These are phyloP conservation scores for Cheilosia soror DNA, from an alignment of 2,888 invertebrate genomes.

Conservation along the genomic window DNA sequence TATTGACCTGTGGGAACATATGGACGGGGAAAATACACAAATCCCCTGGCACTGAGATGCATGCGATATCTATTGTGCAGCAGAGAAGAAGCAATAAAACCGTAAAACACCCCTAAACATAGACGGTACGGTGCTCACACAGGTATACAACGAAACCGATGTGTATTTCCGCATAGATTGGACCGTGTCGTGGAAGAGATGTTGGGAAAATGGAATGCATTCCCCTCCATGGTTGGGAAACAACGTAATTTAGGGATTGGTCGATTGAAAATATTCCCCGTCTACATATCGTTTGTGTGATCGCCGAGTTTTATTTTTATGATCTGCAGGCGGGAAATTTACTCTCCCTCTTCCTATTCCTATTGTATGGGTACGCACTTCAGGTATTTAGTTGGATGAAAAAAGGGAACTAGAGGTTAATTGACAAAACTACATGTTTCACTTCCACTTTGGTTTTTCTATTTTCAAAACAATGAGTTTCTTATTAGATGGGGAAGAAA, in stretches of 20 bases:
- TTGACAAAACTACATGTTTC: constrained; percentile 51
- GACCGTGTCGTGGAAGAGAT: constrained; percentile 59
- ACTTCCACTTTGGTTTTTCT: constrained; percentile 43
- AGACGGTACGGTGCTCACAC: constrained; percentile 48
- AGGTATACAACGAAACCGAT: constrained; percentile 1
- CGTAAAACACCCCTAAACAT: constrained; percentile 57
- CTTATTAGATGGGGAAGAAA: constrained; percentile 38
- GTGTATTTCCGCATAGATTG: constrained; percentile 45
- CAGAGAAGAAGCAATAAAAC: constrained; percentile 23
- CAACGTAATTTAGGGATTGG: constrained; percentile 61
- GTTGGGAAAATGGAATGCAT: constrained; percentile 22
- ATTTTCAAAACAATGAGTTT: constrained; percentile 25
- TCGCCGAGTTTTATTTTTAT: constrained; percentile 34
- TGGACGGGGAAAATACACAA: constrained; percentile 58
- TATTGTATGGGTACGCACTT: not conserved
- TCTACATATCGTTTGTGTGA: constrained; percentile 2
- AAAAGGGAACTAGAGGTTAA: not conserved
- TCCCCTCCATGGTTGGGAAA: constrained; percentile 46
- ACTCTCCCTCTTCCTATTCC: constrained; percentile 12
- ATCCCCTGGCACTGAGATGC: constrained; percentile 57
- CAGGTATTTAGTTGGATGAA: constrained; percentile 31
- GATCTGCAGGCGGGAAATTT: constrained; percentile 27
- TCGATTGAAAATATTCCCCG: constrained; percentile 41
- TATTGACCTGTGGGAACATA: constrained; percentile 67
- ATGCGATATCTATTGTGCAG: constrained; percentile 18